These are phyloP conservation scores for Crenichthys baileyi DNA, from an alignment of 2,797 vertebrate genomes.

Conservation along the genomic window DNA sequence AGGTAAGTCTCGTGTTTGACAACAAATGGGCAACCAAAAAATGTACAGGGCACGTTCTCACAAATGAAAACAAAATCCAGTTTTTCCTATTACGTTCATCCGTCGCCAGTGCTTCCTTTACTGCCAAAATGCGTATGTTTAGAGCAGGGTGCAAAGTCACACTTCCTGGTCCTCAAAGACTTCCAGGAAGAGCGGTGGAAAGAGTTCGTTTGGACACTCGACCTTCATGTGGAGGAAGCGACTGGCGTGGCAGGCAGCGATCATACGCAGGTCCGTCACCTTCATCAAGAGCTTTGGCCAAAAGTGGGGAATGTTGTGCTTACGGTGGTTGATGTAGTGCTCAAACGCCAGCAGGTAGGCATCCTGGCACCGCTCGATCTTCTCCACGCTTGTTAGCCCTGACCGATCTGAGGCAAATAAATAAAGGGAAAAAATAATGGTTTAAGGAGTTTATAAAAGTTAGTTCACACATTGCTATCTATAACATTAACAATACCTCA, in stretches of 20 bases:
- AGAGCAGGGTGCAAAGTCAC: conserved; percentile 65
- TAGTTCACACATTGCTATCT: not conserved
- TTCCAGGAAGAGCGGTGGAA: conserved; percentile 93
- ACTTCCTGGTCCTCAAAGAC: conserved; percentile 94
- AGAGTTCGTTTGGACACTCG: conserved; percentile 95
- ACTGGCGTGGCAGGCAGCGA: conserved; percentile 95
- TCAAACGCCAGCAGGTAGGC: conserved; percentile 94
- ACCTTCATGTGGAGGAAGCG: conserved; percentile 99
- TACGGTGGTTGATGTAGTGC: conserved; percentile 98
- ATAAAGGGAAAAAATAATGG: not conserved
- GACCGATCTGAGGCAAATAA: conserved; percentile 84
- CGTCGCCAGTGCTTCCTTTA: conserved; percentile 1
- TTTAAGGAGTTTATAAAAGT: no score
- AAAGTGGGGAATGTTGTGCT: conserved; percentile 98
- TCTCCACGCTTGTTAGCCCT: conserved; percentile 90
- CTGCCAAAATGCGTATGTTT: conserved; percentile 3
- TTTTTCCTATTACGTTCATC: conserved; percentile 9
- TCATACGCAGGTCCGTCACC: conserved; percentile 97
- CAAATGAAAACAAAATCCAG: conserved; percentile 18
- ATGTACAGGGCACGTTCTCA: conserved; percentile 22
- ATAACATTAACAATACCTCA: conserved; percentile 27
- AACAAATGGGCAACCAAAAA: not conserved
- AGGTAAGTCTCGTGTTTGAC: conserved; percentile 25
- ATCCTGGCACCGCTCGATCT: conserved; percentile 96
- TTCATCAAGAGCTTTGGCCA: conserved; percentile 99